Evolutionary conservation across 2,113 vertebrate genomes (phyloP), one percentile per base, ranked within the genome.

Genomic region (Sardina pilchardus): DNA sequence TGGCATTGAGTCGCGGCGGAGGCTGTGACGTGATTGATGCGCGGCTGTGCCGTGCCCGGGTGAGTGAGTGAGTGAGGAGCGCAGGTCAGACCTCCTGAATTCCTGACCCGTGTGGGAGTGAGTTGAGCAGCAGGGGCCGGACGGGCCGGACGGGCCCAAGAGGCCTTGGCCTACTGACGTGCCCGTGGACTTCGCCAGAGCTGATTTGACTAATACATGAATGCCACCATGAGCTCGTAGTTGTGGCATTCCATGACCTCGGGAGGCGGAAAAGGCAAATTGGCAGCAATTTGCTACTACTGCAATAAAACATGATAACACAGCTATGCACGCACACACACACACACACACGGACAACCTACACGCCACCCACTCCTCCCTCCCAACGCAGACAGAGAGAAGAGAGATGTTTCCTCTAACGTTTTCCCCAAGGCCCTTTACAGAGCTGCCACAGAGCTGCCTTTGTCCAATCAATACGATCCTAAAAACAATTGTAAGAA

Each of bases 41-140:
- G 14, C 87, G 85, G 78, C 36, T 47, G 88, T 89, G 87, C 88
- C 87, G 86, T 81, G 85, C 87, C 87, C 86, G 53, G 16, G 26
- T 16, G 71, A 78, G 67, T 42, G 71, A 78, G 67, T 42, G 39
- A 42, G 39, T 26, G 67, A 75, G 71, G 71, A 78, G 14, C 3
- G 71, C 71, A 78, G 30, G 71, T 78, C 71, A 36, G 71, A 78
- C 12, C 30, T 34, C 34, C 71, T 16, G 34, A 14, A 78, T 78
- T 78, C 71, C 71, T 78, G 71, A 78, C 71, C 71, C 34, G 10
- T 78, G 71, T 78, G 71, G 71, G 71, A 16, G 26, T 39, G 71
- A 71, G 63, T n/a, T 5, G 71, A 34, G 2, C 10, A 34, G 34
- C 10, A 17, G 30, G 30, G 71, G 30, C 34, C 21, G 71, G n/a